Base-by-base conservation (phyloP, 2,797 vertebrate genomes). In the Pseudomugil gertrudae region DNA sequence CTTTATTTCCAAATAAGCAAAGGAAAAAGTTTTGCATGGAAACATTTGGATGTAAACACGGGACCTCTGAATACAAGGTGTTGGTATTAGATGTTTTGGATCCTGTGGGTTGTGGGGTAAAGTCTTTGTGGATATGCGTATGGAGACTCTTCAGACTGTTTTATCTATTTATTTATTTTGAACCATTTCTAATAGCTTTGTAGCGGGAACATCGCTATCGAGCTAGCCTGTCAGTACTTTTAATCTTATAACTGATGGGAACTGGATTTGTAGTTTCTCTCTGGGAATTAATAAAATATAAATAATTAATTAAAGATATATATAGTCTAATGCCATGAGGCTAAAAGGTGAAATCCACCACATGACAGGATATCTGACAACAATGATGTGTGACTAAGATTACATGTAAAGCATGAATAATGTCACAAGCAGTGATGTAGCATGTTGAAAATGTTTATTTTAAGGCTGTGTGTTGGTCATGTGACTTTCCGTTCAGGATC, bases 391-490 rank as follows among this genome's bases (percentile, higher is more conserved):
- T 52, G 43, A 14, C 15, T 45, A 29, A 55, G 33, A 15, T 23
- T 9, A 45, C 40, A 56, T 45, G 23, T 30, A 30, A 59, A 33
- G 21, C 3, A 14, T 3, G 4, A 29, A 48, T 56, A 60, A 23
- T 43, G 21, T 54, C 66, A 54, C 32, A 48, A 24, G 21, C 17
- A 40, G 56, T 24, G 54, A 61, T n/a, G n/a, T 26, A 2, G 30
- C 2, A 4, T n/a, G n/a, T 48, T 3, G 36, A 56, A 72, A 56
- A 64, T 30, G 24, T 57, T 4, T 53, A 29, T 63, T 26, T 64
- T 29, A 19, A 38, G 58, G 54, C 66, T 59, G 60, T 79, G 69
- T 66, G 40, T 53, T 47, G 62, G 66, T 43, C 52, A 45, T 36
- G 27, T 63, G 32, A 26, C 43, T 48, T 58, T 55, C 27, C 63